Base-by-base conservation (phyloP, 2,113 vertebrate genomes). In the Xiphophorus maculatus region DNA sequence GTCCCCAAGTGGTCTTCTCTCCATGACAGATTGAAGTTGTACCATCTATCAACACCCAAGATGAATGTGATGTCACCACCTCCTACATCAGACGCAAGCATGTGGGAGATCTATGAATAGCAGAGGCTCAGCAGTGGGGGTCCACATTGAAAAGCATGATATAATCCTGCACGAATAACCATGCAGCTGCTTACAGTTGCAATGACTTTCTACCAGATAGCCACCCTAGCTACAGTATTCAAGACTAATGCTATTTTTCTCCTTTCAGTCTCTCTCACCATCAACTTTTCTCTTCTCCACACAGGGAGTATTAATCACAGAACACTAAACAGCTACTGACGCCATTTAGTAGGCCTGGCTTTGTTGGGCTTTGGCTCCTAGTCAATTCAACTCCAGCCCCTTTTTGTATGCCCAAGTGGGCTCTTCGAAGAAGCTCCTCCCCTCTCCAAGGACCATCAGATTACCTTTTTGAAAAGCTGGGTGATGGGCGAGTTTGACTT, bases 381-480 rank as follows among this genome's bases (percentile, higher is more conserved):
- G 91, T 95, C 94, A 97, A 95, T 96, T 94, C 94, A 92, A 93
- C 94, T 96, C 91, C 90, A 92, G 84, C 90, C 87, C 87, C 88
- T 93, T 94, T 96, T 96, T 96, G 94, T 95, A 91, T 85, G 90
- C 90, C 89, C 94, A 92, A 97, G 97, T 96, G 94, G 95, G 94
- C 95, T 93, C 95, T 96, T 87, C 93, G 93, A 87, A 89, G 84
- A 83, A 81, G 84, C 90, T 63, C 88, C 94, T 92, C 88, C 88
- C 92, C 86, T 90, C 88, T 87, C 93, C 93, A 92, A 95, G 93
- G 85, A 92, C 92, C 93, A 93, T 73, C 35, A 91, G 90, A 95
- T 93, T 94, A 94, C 89, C 91, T 87, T 90, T 90, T 95, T 79
- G 87, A 93, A 95, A 94, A 93, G 93, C 91, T 74, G 87, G 87